Evolutionary conservation across 1,140 invertebrate species (phyloP).

Genomic region (Luehdorfia chinensis): DNA sequence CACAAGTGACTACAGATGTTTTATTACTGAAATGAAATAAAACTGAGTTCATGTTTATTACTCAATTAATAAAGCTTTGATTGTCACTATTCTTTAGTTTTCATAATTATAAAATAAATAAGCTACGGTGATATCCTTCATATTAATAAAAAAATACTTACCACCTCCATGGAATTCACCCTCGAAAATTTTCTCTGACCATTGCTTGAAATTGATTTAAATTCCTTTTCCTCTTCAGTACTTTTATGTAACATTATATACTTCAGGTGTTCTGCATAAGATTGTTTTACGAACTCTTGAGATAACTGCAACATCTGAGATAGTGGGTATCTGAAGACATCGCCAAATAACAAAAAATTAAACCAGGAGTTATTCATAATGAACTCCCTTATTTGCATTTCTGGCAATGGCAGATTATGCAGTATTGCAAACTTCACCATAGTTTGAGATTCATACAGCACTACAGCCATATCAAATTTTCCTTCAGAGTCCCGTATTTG

Average conservation of each 20-base stretch:
- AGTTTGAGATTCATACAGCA: constrained; percentile 77
- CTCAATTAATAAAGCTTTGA: too few species aligned
- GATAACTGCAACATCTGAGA: constrained; percentile 77
- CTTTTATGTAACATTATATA: constrained; percentile 74
- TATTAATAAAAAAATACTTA: too few species aligned
- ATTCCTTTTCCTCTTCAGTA: constrained; percentile 61
- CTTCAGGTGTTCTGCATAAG: constrained; percentile 76
- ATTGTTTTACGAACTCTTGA: constrained; percentile 72
- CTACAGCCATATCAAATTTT: constrained; percentile 58
- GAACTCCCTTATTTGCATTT: constrained; percentile 76
- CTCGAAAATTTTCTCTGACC: constrained; percentile 57
- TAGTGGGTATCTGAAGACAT: constrained; percentile 80
- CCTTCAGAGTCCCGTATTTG: constrained; percentile 55
- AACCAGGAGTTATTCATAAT: constrained; percentile 79
- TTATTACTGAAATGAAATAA: too few species aligned
- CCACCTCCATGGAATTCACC: constrained; percentile 59
- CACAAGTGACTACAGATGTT: too few species aligned
- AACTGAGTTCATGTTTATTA: too few species aligned
- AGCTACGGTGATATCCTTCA: too few species aligned
- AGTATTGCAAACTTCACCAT: constrained; percentile 79
- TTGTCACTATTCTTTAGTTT: too few species aligned
- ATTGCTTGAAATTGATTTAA: constrained; percentile 54
- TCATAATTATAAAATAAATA: too few species aligned
- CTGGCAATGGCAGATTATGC: constrained; percentile 78
- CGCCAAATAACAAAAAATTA: constrained; percentile 80